These are phyloP conservation scores for Saimiri boliviensis DNA, from an alignment of 2,113 vertebrate species.

Conservation along the genomic window DNA sequence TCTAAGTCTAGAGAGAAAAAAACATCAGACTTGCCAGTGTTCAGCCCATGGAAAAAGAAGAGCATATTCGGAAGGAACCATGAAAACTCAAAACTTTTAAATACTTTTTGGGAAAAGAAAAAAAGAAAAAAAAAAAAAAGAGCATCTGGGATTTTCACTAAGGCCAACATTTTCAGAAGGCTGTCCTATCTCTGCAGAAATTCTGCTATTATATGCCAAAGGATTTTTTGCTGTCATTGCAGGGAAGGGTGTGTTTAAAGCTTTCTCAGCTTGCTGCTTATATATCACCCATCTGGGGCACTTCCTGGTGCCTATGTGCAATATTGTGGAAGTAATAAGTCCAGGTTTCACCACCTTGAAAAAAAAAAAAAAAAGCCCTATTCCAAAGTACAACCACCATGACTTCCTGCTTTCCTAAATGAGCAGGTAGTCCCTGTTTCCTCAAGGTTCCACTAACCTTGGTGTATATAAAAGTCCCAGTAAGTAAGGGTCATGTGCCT, in stretches of 20 bases:
- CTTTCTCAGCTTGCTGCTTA: background rate
- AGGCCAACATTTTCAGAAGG: background rate
- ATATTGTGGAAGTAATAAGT: background rate
- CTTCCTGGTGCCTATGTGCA: background rate
- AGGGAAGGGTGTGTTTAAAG: background rate
- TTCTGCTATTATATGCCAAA: background rate
- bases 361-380: background rate
- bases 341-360: background rate
- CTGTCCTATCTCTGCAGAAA: background rate
- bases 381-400: background rate
- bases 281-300: background rate
- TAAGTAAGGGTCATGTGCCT: background rate
- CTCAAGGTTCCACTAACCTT: background rate
- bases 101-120: background rate
- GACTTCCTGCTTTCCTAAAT: background rate
- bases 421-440: background rate
- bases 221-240: background rate
- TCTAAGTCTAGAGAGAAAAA: background rate
- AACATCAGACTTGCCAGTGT: background rate
- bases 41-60: background rate
- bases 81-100: background rate
- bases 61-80: background rate
- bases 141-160: conserved; percentile 2
- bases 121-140: background rate
- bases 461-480: background rate